A percentile compares a stretch with the other conserved stretches of the same genome.
Evolutionary conservation across 2,888 invertebrate genomes (phyloP).

Genomic region (Diadegma fenestrale): DNA sequence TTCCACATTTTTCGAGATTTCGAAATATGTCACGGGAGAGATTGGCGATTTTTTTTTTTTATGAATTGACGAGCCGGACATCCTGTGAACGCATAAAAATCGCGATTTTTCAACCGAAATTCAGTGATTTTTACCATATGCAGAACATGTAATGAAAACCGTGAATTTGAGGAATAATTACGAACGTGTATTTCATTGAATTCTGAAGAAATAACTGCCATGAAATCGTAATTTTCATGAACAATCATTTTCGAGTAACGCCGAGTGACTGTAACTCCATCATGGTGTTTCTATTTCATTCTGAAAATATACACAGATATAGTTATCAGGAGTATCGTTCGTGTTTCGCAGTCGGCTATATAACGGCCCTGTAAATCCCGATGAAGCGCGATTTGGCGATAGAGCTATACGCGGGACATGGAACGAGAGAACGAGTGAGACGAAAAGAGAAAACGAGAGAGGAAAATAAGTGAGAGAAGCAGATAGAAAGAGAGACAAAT

Average conservation of each 20-base stretch:
- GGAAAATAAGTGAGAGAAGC: not conserved
- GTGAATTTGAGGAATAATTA: too few relatives aligned
- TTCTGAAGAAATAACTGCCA: not conserved
- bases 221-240: slow-evolving; percentile 12
- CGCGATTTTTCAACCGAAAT: too few relatives aligned
- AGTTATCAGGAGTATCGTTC: slow-evolving; percentile 22
- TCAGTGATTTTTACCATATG: not conserved
- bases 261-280: slow-evolving; percentile 33
- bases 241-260: slow-evolving; percentile 26
- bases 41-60: not conserved
- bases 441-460: too few relatives aligned
- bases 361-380: slow-evolving; percentile 66
- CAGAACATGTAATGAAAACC: not conserved
- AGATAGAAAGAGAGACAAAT: not conserved
- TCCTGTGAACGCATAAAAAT: not conserved
- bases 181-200: not conserved
- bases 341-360: slow-evolving; percentile 53
- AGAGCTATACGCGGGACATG: slow-evolving; percentile 54
- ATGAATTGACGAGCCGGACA: not conserved
- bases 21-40: not conserved
- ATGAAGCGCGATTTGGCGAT: slow-evolving; percentile 58
- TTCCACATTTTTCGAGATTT: not conserved
- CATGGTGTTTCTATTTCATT: slow-evolving; percentile 34
- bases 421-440: slow-evolving; percentile 35
- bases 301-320: not conserved